Base-by-base conservation (phyloP, 1,140 invertebrate species). In the Globodera ellingtonae region DNA sequence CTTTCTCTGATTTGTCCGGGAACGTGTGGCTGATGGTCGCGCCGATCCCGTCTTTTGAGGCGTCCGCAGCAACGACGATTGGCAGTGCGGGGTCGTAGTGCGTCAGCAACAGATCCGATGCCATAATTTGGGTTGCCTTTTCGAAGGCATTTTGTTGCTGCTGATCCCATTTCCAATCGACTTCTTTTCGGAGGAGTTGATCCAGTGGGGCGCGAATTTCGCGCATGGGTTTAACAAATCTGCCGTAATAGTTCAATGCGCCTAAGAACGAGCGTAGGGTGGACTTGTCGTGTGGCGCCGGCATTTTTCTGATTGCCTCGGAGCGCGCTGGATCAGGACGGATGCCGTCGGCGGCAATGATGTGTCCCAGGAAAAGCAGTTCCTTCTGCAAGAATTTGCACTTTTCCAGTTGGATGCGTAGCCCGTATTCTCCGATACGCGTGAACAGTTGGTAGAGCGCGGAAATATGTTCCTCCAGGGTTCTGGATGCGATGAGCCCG, bases 11-110 rank as follows among this genome's bases (percentile, higher is more conserved):
- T 44, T 84, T 82, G 72, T 86, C 86, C 10, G 80, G 80, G 71
- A 87, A 81, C 18, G 56, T 46, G 72, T 86, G 86, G 52, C 35
- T 48, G 46, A 86, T 75, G 3, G 84, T 84, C 15, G 84, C 86
- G n/a, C 86, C 85, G 72, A 86, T 87, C 1, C 86, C 85, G 46
- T 86, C 70, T 35, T 86, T 75, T 21, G 85, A 87, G 0, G 85
- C 85, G 75, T 87, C 85, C 8, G 86, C 84, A 7, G 86, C 81
- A 7, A 86, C 81, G 10, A 86, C 72, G 59, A 86, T 84, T 18
- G 72, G 77, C 9, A 82, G 44, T 9, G 18, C n/a, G 0, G 86
- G 84, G 56, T 88, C 69, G 50, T 71, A 87, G 48, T 86, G 85
- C 6, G 75, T 77, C 3, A 86, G 80, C 35, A 77, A 48, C 0